A percentile compares a stretch with the other conserved stretches of the same genome.
Conservation (phyloP, 2,113 vertebrate species). For the Ancistrus triradiatus region DNA sequence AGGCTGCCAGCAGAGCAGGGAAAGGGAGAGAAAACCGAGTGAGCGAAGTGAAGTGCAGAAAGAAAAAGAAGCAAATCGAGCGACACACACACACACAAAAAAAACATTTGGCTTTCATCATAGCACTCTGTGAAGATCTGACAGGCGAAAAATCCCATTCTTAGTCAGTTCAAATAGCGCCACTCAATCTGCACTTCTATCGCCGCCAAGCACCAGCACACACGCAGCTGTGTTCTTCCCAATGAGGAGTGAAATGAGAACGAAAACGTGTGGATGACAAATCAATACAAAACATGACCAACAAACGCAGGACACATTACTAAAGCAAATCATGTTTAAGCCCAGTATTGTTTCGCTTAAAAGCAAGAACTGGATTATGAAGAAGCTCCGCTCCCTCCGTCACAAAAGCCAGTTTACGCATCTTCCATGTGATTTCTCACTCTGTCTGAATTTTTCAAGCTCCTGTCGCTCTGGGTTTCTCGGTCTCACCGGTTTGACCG, state of each 20-base stretch:
- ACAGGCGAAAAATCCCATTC: slow-evolving; percentile 2
- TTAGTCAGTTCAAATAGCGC: background rate
- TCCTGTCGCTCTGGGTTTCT: slow-evolving; percentile 23
- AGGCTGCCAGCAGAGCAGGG: slow-evolving; percentile 63
- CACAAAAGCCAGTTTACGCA: slow-evolving; percentile 1
- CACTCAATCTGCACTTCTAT: background rate
- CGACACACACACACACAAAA: background rate
- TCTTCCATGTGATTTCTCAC: background rate
- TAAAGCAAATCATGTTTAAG: slow-evolving; percentile 34
- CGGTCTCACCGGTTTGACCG: slow-evolving; percentile 82
- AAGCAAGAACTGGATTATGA: slow-evolving; percentile 1
- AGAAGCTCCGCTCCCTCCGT: background rate
- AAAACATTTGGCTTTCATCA: slow-evolving; percentile 21
- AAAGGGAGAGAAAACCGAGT: slow-evolving; percentile 13
- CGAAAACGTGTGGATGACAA: slow-evolving; percentile 22
- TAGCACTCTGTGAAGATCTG: slow-evolving; percentile 9
- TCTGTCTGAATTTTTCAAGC: background rate
- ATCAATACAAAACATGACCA: slow-evolving; percentile 31
- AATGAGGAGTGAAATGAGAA: slow-evolving; percentile 43
- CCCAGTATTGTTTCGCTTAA: too few species aligned
- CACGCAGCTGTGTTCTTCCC: background rate
- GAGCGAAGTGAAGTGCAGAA: background rate
- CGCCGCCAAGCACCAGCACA: background rate
- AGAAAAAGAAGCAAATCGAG: background rate
- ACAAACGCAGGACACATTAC: too few species aligned